Evolutionary conservation across 1,140 invertebrate genomes (phyloP).

Genomic region (Diprion similis): DNA sequence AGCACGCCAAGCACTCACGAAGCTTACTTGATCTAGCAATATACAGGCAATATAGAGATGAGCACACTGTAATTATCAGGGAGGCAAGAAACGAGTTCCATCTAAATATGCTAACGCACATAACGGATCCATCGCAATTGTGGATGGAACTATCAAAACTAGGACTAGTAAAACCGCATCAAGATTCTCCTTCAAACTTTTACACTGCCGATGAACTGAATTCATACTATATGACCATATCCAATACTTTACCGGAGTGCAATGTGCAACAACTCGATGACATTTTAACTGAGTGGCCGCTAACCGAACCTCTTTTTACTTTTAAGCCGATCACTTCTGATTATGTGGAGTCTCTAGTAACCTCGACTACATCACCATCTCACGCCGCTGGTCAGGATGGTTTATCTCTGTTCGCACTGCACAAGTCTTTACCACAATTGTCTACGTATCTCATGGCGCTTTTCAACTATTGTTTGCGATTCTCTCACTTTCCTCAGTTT

Average conservation of each 20-base stretch:
- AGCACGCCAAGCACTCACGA: not conserved
- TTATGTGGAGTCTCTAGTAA: not conserved
- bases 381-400: not conserved
- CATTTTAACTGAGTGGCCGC: not conserved
- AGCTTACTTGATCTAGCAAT: not conserved
- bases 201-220: not conserved
- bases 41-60: not conserved
- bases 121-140: not conserved
- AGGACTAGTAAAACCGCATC: not conserved
- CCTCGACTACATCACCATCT: not conserved
- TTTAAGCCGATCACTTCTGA: not conserved
- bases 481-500: too few relatives aligned
- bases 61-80: not conserved
- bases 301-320: not conserved
- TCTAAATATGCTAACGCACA: not conserved
- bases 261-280: not conserved
- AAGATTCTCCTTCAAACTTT: slow-evolving; percentile 10
- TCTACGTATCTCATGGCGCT: not conserved
- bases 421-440: not conserved
- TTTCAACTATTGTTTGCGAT: not conserved
- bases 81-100: not conserved
- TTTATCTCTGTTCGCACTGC: not conserved
- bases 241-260: not conserved
- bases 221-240: not conserved
- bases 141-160: slow-evolving; percentile 6